Base-by-base conservation (phyloP, 2,888 invertebrate species). In the Hirtodrosophila histrioides region DNA sequence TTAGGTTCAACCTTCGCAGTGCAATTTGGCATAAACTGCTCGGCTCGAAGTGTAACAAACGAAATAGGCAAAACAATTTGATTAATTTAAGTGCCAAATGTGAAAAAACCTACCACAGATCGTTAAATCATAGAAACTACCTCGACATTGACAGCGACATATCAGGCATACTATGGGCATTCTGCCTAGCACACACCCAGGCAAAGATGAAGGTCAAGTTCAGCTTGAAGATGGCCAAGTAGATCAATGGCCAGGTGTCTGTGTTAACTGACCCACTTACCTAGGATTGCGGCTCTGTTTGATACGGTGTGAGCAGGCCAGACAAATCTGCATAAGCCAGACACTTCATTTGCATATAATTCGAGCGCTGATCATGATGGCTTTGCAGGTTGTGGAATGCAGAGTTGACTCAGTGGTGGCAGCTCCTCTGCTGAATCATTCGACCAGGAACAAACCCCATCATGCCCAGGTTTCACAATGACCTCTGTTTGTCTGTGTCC, bases 161-260 rank as follows among this genome's bases (percentile, higher is more conserved):
- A 61, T 49, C 61, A 57, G 31, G 12, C 36, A 36, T 48, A 61
- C 46, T 63, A 57, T 64, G 65, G 51, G 24, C 66, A 73, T 63
- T 67, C 66, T 62, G 55, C 11, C 57, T 49, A 65, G 63, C 55
- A 46, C 46, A 75, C 61, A 58, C 63, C 73, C 61, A 43, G 12
- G 17, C 17, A 17, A 1, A 49, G 6, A 27, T 3, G 27, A 27
- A 27, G 86, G 81, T 86, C 81, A 82, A 82, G 81, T 88, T 82
- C 86, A 79, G 48, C 48, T 3, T 36, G 37, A 44, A 63, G 57
- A 63, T 53, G 75, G 58, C 9, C 66, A 78, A 69, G 53, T 70
- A 44, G 70, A 78, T 49, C 79, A 68, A n/a, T 24, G 10, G 11
- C 17, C 31, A 23, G 39, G 11, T 36, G 40, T 43, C 29, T 29